A percentile compares a stretch with the other conserved stretches of the same genome.
phyloP scores from a whole-genome alignment of 1,140 invertebrate species.

The Onthophagus taurus region DNA sequence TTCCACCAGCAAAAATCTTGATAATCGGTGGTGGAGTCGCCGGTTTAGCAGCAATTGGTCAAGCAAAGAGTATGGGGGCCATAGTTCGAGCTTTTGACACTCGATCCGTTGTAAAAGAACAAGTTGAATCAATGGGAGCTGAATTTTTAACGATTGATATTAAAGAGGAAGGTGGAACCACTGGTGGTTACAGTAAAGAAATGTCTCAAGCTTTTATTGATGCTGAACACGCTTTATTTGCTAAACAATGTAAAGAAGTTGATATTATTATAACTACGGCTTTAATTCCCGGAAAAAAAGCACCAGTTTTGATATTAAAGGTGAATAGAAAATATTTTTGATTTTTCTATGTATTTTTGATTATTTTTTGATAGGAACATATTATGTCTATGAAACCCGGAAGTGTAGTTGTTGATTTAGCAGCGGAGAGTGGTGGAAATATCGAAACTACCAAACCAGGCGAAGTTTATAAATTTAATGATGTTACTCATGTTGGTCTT shows the following conservation, averaged over 20 bases:
- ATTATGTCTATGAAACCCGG: conserved; percentile 80
- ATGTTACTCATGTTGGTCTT: conserved; percentile 76
- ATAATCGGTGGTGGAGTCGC: conserved; percentile 86
- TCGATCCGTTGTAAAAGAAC: conserved; percentile 75
- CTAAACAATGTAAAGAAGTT: conserved; percentile 71
- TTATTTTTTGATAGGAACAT: conserved; percentile 52
- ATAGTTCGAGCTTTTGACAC: conserved; percentile 84
- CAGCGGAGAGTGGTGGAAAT: conserved; percentile 83
- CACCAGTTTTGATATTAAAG: conserved; percentile 73
- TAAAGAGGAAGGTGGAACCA: conserved; percentile 75
- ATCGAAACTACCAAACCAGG: conserved; percentile 76
- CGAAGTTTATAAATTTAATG: conserved; percentile 63
- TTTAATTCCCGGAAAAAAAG: conserved; percentile 80
- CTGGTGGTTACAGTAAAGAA: conserved; percentile 81
- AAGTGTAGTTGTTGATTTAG: conserved; percentile 81
- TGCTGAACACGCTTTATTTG: conserved; percentile 78
- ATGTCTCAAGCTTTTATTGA: conserved; percentile 85
- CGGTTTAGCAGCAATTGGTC: conserved; percentile 74
- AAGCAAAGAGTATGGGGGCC: conserved; percentile 82
- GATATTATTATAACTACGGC: conserved; percentile 81
- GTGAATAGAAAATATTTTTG: conserved; percentile 38
- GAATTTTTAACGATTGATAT: conserved; percentile 73
- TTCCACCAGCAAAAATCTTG: conserved; percentile 76
- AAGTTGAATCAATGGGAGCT: conserved; percentile 81
- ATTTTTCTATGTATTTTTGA: neutral